Base-by-base conservation (phyloP, 2,888 invertebrate species). In the Oegoconia quadripuncta region DNA sequence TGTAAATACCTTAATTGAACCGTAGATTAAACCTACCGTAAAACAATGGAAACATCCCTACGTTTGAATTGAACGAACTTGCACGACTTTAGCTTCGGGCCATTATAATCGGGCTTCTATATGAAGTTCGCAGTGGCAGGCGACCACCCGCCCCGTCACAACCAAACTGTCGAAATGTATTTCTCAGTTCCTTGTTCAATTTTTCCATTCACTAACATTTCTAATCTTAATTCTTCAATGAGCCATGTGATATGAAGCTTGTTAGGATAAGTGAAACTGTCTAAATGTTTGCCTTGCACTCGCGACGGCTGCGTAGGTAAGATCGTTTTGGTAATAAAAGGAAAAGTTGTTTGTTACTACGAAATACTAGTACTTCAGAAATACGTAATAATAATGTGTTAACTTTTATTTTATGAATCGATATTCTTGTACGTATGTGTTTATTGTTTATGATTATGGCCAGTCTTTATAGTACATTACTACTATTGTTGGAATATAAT, bases 231-330 rank as follows among this genome's bases (percentile, higher is more conserved):
- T 54, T 48, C 60, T 42, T 50, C 51, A 60, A 48, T 64, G 47
- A 55, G 57, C 26, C 31, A 26, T 55, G 61, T 65, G 64, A 67
- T 64, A 63, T 59, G 55, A 59, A 57, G 44, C 59, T 60, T 69
- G 64, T 64, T 66, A 51, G 60, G 55, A 60, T 64, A 64, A 74
- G 74, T 75, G 72, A 71, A 72, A 74, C 57, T 60, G 64, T 65
- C 58, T 69, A 72, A 74, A 86, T 86, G 86, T 83, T 84, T 74
- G 64, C 74, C 65, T 68, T 76, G 58, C 74, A 73, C 62, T 77
- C 82, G 39, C 66, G 66, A 42, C 63, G 76, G 54, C 67, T 84
- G 63, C 79, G 83, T 65, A 77, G 84, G 86, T 84, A 71, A 70
- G 70, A 53, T 50, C 43, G 59, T 59, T 60, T 38, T 27, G 27